Conservation (phyloP, 2,797 vertebrate species). For the Dryobates pubescens region DNA sequence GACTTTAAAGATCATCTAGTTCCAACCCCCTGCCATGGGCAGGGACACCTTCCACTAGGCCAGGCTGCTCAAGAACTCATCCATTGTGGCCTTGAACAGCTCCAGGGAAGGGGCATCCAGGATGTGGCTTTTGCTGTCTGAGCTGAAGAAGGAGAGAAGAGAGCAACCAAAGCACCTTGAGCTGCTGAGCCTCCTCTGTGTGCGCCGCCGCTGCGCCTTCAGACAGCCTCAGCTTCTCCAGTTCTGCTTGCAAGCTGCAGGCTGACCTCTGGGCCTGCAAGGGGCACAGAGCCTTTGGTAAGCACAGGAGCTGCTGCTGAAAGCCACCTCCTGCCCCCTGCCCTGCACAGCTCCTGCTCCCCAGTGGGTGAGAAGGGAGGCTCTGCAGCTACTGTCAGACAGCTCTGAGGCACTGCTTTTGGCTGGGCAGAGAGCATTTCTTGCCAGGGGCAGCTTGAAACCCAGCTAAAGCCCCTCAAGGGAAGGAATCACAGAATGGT, state of each 20-base stretch:
- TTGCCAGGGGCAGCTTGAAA: background rate
- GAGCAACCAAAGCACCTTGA: slow-evolving; percentile 83
- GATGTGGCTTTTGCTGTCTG: accelerated
- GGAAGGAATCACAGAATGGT: background rate
- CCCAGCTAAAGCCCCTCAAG: background rate
- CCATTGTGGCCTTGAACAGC: no score
- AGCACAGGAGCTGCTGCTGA: accelerated
- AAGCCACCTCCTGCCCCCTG: background rate
- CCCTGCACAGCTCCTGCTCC: background rate
- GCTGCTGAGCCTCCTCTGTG: slow-evolving; percentile 79
- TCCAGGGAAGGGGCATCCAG: accelerated
- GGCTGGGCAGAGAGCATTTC: background rate
- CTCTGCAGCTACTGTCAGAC: background rate
- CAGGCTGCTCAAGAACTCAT: no score
- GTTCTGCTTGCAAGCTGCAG: slow-evolving; percentile 85
- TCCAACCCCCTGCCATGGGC: no score
- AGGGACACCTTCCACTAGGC: no score
- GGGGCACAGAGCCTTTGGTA: background rate
- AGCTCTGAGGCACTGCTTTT: background rate
- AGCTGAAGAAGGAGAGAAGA: background rate
- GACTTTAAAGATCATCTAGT: no score
- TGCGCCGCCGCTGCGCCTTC: slow-evolving; percentile 72
- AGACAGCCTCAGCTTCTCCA: slow-evolving; percentile 84
- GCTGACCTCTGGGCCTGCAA: slow-evolving; percentile 84
- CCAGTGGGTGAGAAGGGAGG: accelerated